These are phyloP conservation scores for Lagenorhynchus albirostris DNA, from an alignment of 2,113 vertebrate species.

Conservation along the genomic window DNA sequence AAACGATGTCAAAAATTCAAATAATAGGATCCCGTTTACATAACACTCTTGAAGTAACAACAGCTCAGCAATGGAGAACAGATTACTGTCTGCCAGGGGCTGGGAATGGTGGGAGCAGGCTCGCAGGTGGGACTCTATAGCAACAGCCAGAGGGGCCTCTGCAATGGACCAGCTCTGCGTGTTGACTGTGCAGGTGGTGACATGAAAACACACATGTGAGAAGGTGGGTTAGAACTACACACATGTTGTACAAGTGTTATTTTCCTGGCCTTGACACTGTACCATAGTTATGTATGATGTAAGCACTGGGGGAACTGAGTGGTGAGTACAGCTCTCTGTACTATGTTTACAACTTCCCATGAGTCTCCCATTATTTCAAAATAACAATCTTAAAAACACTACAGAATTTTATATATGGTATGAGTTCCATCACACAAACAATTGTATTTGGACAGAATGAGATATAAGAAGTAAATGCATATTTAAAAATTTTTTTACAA, in stretches of 20 bases:
- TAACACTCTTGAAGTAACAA: not conserved
- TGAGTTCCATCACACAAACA: not conserved
- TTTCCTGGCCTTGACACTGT: not conserved
- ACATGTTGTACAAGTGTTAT: too few relatives aligned
- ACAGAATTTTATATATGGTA: not conserved
- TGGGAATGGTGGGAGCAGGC: not conserved
- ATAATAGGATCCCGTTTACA: not conserved
- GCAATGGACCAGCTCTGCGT: too few relatives aligned
- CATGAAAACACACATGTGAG: rapidly evolving
- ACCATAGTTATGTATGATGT: too few relatives aligned
- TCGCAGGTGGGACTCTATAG: too few relatives aligned
- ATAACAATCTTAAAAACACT: not conserved
- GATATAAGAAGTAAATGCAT: not conserved
- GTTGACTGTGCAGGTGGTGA: not conserved
- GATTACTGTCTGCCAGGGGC: not conserved
- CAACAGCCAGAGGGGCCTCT: too few relatives aligned
- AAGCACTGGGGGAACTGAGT: too few relatives aligned
- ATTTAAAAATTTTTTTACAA: not conserved
- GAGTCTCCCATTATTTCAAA: not conserved
- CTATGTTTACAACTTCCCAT: not conserved
- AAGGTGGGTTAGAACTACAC: too few relatives aligned
- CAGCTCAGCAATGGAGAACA: not conserved
- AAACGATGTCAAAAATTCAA: not conserved
- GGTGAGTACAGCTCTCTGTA: too few relatives aligned
- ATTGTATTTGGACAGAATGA: not conserved